Percentiles rank a stretch among this genome's conserved stretches.
phyloP scores from a whole-genome alignment of 2,113 vertebrate species.

The Urocynchramus pylzowi region DNA sequence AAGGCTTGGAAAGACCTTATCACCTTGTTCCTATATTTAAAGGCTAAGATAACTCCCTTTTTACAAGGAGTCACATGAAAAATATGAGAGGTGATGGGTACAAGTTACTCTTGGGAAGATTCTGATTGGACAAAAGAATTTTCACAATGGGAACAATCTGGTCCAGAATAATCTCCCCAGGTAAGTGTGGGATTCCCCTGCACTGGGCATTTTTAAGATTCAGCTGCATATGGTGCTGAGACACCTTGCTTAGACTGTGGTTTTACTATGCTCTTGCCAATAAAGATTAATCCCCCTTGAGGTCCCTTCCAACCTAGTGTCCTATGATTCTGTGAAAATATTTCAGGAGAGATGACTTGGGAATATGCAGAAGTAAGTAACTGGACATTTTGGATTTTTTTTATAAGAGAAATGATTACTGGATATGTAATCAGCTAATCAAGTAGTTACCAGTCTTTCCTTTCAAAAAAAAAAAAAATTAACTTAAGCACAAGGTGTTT shows the following conservation, averaged over 20 bases:
- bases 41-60: background rate
- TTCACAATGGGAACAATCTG: background rate
- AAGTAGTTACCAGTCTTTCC: background rate
- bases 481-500: background rate
- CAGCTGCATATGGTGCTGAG: background rate
- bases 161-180: background rate
- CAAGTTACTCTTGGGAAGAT: background rate
- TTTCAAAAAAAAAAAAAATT: background rate
- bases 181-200: background rate
- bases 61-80: background rate
- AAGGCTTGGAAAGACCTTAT: background rate
- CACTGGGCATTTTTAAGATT: fast-evolving
- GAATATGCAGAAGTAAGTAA: background rate
- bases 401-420: background rate
- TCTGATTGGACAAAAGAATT: background rate
- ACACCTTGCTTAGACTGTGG: background rate
- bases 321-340: background rate
- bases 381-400: background rate
- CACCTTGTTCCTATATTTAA: background rate
- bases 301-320: background rate
- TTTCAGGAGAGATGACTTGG: background rate
- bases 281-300: background rate
- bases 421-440: background rate
- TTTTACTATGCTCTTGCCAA: background rate
- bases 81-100: background rate